Evolutionary conservation across 2,888 invertebrate genomes (phyloP).

Genomic region (Eristalis tenax): DNA sequence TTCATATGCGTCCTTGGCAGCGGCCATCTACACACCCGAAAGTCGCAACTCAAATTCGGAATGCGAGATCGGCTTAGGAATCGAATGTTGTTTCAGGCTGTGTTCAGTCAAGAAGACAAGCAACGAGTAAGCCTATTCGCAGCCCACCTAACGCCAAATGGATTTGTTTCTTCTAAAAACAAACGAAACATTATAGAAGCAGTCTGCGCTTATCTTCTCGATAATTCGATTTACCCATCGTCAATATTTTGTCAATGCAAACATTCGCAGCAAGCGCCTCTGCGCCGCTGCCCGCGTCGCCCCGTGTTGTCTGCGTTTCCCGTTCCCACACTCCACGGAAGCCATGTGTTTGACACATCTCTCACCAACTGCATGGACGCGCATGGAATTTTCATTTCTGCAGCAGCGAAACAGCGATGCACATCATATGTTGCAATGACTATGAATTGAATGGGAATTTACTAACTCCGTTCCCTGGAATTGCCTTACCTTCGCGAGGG

Average conservation of each 20-base stretch:
- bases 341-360: conserved; percentile 57
- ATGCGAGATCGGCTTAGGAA: neutral
- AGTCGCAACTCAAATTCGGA: too few relatives aligned
- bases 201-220: conserved; percentile 10
- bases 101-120: neutral
- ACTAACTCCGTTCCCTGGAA: conserved; percentile 36
- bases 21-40: neutral
- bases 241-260: conserved; percentile 58
- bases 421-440: conserved; percentile 52
- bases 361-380: neutral
- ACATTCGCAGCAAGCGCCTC: conserved; percentile 58
- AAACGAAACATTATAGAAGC: conserved; percentile 42
- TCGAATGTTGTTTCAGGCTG: neutral
- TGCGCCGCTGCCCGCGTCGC: neutral
- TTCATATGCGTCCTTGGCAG: neutral
- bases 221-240: conserved; percentile 65
- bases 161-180: conserved; percentile 38
- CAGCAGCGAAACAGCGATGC: conserved; percentile 6
- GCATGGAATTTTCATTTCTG: conserved; percentile 20
- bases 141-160: conserved; percentile 37
- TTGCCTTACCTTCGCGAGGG: conserved; percentile 48
- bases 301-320: conserved; percentile 14
- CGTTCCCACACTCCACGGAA: conserved; percentile 34
- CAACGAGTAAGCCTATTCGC: conserved; percentile 49
- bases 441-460: conserved; percentile 48